phyloP scores from a whole-genome alignment of 2,888 invertebrate species.

The Odontocolon sp. region DNA sequence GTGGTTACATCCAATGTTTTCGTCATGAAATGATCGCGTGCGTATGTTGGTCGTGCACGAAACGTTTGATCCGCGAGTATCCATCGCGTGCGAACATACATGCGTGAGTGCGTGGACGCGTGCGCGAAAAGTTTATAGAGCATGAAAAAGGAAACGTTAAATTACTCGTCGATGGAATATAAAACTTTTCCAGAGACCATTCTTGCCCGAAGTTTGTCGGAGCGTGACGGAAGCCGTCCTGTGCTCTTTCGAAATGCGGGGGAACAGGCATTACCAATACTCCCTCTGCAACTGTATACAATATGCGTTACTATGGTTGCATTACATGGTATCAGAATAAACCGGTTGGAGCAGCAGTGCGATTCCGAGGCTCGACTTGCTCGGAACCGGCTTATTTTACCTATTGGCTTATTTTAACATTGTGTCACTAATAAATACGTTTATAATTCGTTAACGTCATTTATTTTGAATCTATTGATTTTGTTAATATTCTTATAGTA shows the following conservation, averaged over 20 bases:
- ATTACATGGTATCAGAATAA: constrained; percentile 24
- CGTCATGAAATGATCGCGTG: constrained; percentile 10
- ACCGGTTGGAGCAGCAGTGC: constrained; percentile 44
- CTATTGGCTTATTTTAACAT: neutral
- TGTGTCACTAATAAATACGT: neutral
- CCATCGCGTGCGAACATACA: neutral
- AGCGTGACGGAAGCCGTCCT: constrained; percentile 63
- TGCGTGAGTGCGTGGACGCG: constrained; percentile 12
- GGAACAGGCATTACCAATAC: constrained; percentile 11
- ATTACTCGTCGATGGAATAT: constrained; percentile 38
- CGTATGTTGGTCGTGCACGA: neutral
- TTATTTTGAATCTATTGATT: too few relatives aligned
- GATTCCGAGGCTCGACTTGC: constrained; percentile 20
- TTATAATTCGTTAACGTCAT: too few relatives aligned
- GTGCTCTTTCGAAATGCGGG: constrained; percentile 66
- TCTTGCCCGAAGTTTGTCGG: constrained; percentile 54
- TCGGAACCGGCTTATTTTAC: constrained; percentile 1
- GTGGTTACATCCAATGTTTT: neutral
- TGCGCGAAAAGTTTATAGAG: constrained; percentile 48
- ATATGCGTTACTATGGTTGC: neutral
- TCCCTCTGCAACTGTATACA: constrained; percentile 1
- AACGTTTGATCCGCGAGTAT: too few relatives aligned
- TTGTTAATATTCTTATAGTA: neutral
- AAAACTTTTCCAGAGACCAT: constrained; percentile 40
- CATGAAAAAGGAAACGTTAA: constrained; percentile 50